These are phyloP conservation scores for Gephyroberyx darwinii DNA, from an alignment of 2,797 vertebrate genomes.

Conservation along the genomic window DNA sequence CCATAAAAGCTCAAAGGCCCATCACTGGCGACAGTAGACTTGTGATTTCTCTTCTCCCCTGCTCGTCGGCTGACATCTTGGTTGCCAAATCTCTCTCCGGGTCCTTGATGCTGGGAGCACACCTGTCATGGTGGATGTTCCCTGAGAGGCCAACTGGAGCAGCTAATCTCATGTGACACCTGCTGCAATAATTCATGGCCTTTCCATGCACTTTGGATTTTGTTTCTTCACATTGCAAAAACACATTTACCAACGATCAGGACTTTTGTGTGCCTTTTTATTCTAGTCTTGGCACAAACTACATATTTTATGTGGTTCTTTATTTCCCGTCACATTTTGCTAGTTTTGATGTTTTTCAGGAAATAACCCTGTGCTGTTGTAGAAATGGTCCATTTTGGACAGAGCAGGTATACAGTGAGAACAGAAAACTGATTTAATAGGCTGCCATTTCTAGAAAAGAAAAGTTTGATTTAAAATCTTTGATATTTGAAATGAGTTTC, in stretches of 20 bases:
- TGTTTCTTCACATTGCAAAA: slow-evolving; percentile 59
- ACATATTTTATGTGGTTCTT: slow-evolving; percentile 1
- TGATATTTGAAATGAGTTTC: neutral
- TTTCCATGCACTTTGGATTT: slow-evolving; percentile 69
- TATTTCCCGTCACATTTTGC: slow-evolving; percentile 13
- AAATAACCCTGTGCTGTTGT: neutral
- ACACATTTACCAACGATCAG: slow-evolving; percentile 39
- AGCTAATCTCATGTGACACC: slow-evolving; percentile 78
- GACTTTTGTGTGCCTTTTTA: slow-evolving; percentile 23
- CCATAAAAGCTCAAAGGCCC: slow-evolving; percentile 65
- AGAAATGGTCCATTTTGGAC: neutral
- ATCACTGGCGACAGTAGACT: slow-evolving; percentile 60
- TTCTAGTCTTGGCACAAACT: slow-evolving; percentile 22
- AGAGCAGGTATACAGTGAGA: neutral
- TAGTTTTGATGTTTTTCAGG: slow-evolving; percentile 5
- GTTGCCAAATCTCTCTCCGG: slow-evolving; percentile 65
- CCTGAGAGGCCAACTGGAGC: slow-evolving; percentile 78
- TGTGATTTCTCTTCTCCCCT: slow-evolving; percentile 60
- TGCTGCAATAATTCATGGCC: slow-evolving; percentile 81
- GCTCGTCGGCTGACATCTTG: slow-evolving; percentile 60
- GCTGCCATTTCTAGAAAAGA: neutral
- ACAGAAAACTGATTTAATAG: neutral
- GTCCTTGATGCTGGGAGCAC: slow-evolving; percentile 73
- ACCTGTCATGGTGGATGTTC: slow-evolving; percentile 81
- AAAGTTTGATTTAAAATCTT: neutral